A percentile compares a stretch with the other conserved stretches of the same genome.
Conservation (phyloP, 2,113 vertebrate genomes). For the Anarrhichthys ocellatus region DNA sequence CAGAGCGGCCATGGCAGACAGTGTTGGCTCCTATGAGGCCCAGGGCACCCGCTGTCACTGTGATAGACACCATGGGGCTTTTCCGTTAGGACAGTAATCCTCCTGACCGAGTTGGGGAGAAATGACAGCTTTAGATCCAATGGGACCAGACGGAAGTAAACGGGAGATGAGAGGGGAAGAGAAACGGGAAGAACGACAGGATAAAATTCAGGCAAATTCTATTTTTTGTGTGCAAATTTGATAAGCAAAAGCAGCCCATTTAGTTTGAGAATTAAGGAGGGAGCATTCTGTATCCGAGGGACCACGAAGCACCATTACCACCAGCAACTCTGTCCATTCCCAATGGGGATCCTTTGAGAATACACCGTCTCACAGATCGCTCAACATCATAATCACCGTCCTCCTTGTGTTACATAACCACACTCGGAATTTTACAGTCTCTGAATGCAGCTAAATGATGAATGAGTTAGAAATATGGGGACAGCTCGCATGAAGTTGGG, state of each 20-base stretch:
- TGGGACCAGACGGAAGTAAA: not conserved
- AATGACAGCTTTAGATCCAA: conserved; percentile 41
- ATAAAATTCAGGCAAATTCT: not conserved
- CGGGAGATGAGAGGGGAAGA: not conserved
- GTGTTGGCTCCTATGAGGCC: conserved; percentile 24
- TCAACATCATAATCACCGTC: not conserved
- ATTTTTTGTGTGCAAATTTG: not conserved
- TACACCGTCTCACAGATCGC: conserved; percentile 3
- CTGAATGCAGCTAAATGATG: conserved; percentile 33
- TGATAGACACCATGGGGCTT: conserved; percentile 35
- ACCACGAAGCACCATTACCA: not conserved
- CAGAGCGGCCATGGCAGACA: conserved; percentile 10
- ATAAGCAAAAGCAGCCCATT: not conserved
- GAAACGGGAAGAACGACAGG: not conserved
- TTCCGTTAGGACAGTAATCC: conserved; percentile 38
- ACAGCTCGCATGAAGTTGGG: conserved; percentile 18
- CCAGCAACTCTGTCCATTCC: not conserved
- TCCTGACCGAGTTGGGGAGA: conserved; percentile 24
- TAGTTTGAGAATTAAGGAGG: not conserved
- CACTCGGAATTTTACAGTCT: conserved; percentile 1
- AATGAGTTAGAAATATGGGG: conserved; percentile 23
- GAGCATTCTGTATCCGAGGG: not conserved
- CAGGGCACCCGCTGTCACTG: conserved; percentile 21
- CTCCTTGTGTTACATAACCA: conserved; percentile 2
- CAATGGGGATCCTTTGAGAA: not conserved